A percentile compares a stretch with the other conserved stretches of the same genome.
phyloP scores from a whole-genome alignment of 2,888 invertebrate genomes.

The Germaria angustata region DNA sequence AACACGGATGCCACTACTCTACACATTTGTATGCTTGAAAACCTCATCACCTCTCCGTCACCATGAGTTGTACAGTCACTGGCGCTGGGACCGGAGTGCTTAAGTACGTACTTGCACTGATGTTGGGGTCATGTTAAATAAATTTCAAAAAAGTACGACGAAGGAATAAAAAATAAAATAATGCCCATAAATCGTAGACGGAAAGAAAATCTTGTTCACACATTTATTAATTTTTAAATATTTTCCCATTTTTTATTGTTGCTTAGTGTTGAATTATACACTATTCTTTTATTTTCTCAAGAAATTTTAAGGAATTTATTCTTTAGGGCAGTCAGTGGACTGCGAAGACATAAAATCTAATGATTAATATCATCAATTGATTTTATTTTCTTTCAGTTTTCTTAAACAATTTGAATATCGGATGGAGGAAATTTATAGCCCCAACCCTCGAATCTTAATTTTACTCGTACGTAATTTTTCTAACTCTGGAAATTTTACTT shows the following conservation, averaged over 20 bases:
- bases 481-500: no score
- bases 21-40: background rate
- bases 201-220: slow-evolving; percentile 55
- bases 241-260: slow-evolving; percentile 2
- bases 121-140: slow-evolving; percentile 54
- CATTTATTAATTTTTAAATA: slow-evolving; percentile 63
- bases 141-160: slow-evolving; percentile 40
- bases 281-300: background rate
- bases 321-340: background rate
- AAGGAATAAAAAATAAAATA: slow-evolving; percentile 18
- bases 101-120: slow-evolving; percentile 35
- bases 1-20: background rate
- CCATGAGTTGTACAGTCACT: background rate
- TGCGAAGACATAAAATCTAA: background rate
- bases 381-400: no score
- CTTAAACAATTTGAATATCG: no score
- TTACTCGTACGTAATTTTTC: no score
- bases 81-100: background rate
- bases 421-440: no score
- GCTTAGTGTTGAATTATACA: background rate
- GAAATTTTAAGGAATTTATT: slow-evolving; percentile 22
- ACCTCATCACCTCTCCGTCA: slow-evolving; percentile 3
- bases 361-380: background rate
- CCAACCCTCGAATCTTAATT: no score
- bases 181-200: slow-evolving; percentile 48